Base-by-base conservation (phyloP, 2,797 vertebrate genomes). In the Alfaro cultratus region DNA sequence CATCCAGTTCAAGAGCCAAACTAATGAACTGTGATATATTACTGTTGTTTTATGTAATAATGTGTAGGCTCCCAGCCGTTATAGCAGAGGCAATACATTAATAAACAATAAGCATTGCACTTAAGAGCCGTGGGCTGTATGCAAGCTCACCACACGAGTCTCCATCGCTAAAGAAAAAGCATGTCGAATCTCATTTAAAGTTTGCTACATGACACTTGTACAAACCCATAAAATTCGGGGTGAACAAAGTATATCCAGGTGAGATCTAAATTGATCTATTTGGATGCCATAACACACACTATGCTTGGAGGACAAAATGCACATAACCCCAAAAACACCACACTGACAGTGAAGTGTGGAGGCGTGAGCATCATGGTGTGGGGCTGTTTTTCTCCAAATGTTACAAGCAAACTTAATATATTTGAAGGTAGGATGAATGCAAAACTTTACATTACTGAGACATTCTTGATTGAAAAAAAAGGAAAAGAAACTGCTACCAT, bases 1-100 rank as follows among this genome's bases (percentile, higher is more conserved):
- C 15, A 13, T 53, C 55, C 55, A 74, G 75, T 82, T 46, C 41
- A 83, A 88, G 85, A 85, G 84, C 73, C 72, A 78, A 88, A 81
- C 81, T 89, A 89, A 90, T 88, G 83, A 91, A 85, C 87, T 85
- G 73, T 43, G 43, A 46, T n/a, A 4, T 46, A 43, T 46, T 45
- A 45, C n/a, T 72, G 43, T 72, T 29, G 29, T 73, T 64, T 46
- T 31, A 60, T 18, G 76, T 49, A 18, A 53, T 64, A 68, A 71
- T 34, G 43, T 29, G 62, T 49, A 43, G 10, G 67, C 43, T 68
- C 8, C 16, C 2, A 31, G 57, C 18, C 7, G 43, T n/a, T 73
- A 31, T 45, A 75, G 51, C 41, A 43, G n/a, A 36, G n/a, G 5
- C 49, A 16, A 45, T 53, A 26, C 51, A 26, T 26, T 53, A 26